Percentiles rank a stretch among this genome's conserved stretches.
These are phyloP conservation scores for Turritopsis dohrnii DNA, from an alignment of 30 jellyfish, hydroid and myxozoan genomes.

Conservation along the genomic window DNA sequence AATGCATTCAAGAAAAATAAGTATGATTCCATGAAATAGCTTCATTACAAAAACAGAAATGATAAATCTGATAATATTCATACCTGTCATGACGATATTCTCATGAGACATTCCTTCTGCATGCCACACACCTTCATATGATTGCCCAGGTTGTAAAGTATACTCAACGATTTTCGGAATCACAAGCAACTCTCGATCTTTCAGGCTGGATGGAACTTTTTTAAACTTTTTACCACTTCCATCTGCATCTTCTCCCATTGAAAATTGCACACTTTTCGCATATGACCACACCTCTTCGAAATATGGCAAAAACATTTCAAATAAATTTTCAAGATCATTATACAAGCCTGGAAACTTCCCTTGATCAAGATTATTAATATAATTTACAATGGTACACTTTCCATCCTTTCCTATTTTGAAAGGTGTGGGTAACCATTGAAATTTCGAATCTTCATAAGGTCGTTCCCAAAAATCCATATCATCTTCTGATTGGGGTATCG, in stretches of 20 bases:
- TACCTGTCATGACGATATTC: conserved; percentile 79
- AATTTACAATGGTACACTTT: conserved; percentile 47
- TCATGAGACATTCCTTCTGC: conserved; percentile 92
- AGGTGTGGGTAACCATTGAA: conserved; percentile 75
- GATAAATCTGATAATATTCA: not conserved
- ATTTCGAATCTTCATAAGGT: conserved; percentile 48
- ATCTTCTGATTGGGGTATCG: not conserved
- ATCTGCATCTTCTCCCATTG: conserved; percentile 20
- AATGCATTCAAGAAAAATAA: too few relatives aligned
- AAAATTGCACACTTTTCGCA: conserved; percentile 55
- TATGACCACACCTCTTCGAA: conserved; percentile 75
- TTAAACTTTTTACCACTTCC: conserved; percentile 21
- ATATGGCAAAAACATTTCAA: conserved; percentile 51
- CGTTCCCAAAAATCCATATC: conserved; percentile 70
- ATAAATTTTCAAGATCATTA: conserved; percentile 44
- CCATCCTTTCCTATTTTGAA: conserved; percentile 47
- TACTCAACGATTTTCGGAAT: conserved; percentile 59
- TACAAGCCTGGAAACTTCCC: conserved; percentile 39
- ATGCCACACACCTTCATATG: conserved; percentile 86
- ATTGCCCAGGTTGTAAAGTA: conserved; percentile 61
- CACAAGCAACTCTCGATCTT: conserved; percentile 53
- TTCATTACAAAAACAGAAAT: too few relatives aligned
- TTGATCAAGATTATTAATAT: conserved; percentile 58
- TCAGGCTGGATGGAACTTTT: conserved; percentile 34
- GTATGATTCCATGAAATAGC: too few relatives aligned